Conservation (phyloP, 1,140 invertebrate genomes). For the Drosophila sulfurigaster region DNA sequence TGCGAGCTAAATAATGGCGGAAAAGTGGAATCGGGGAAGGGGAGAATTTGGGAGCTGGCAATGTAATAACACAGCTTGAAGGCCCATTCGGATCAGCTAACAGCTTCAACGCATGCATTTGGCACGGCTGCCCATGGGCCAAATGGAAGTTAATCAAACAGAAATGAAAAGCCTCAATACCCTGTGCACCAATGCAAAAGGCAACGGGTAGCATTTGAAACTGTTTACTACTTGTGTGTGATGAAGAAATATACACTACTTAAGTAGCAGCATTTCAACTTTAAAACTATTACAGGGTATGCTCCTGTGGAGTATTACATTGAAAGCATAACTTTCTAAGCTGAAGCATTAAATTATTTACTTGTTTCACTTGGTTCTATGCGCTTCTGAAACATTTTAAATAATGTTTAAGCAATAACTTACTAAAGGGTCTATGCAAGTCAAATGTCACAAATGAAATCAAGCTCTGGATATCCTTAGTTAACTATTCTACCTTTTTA, state of each 20-base stretch:
- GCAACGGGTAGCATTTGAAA: too few relatives aligned
- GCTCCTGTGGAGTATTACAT: not conserved
- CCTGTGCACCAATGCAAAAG: not conserved
- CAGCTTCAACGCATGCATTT: conserved; percentile 18
- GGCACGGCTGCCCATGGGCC: conserved; percentile 17
- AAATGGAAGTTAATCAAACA: conserved; percentile 16
- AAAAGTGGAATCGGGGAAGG: not conserved
- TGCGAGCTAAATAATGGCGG: too few relatives aligned
- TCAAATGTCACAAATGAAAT: not conserved
- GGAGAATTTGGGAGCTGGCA: not conserved
- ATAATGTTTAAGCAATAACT: not conserved
- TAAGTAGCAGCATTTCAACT: too few relatives aligned
- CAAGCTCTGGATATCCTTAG: too few relatives aligned
- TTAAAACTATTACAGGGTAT: not conserved
- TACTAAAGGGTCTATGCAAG: not conserved
- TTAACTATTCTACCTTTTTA: too few relatives aligned
- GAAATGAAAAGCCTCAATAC: conserved; percentile 9
- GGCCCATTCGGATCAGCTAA: conserved; percentile 24
- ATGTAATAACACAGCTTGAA: conserved; percentile 35
- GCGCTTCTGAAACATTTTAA: not conserved
- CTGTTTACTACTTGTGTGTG: too few relatives aligned
- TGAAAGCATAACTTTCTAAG: too few relatives aligned
- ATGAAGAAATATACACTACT: too few relatives aligned
- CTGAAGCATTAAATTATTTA: not conserved
- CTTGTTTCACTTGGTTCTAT: not conserved